Evolutionary conservation across 2,113 vertebrate species (phyloP).

Genomic region (Syngnathus typhle): DNA sequence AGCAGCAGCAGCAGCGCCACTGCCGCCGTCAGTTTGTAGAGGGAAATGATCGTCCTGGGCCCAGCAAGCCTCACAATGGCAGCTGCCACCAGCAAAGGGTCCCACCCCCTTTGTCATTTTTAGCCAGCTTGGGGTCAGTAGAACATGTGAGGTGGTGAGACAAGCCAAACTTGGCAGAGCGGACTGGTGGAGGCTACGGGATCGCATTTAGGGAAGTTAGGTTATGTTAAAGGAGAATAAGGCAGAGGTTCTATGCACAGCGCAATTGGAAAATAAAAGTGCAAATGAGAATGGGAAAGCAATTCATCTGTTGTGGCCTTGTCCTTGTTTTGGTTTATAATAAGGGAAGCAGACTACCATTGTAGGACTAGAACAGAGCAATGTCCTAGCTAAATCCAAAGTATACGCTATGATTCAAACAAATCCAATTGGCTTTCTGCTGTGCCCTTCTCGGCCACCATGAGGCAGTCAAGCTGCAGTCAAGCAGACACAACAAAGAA

Average conservation of each 20-base stretch:
- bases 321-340: no score
- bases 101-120: conserved; percentile 52
- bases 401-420: no score
- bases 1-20: background rate
- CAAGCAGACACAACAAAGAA: no score
- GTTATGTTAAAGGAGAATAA: background rate
- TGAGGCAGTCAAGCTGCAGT: no score
- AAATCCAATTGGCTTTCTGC: no score
- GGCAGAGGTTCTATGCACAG: background rate
- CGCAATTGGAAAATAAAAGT: background rate
- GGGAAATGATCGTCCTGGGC: conserved; percentile 60
- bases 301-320: no score
- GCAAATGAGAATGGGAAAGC: background rate
- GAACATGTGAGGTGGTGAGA: conserved; percentile 49
- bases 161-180: conserved; percentile 29
- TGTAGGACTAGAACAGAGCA: no score
- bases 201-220: conserved; percentile 42
- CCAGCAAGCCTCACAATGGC: conserved; percentile 60
- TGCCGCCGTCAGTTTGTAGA: conserved; percentile 35
- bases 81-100: conserved; percentile 64
- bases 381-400: no score
- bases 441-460: no score
- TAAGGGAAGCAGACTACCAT: no score
- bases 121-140: conserved; percentile 62
- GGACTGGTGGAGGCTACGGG: conserved; percentile 6